Base-by-base conservation (phyloP, 2,888 invertebrate species). In the Diogma glabrata region DNA sequence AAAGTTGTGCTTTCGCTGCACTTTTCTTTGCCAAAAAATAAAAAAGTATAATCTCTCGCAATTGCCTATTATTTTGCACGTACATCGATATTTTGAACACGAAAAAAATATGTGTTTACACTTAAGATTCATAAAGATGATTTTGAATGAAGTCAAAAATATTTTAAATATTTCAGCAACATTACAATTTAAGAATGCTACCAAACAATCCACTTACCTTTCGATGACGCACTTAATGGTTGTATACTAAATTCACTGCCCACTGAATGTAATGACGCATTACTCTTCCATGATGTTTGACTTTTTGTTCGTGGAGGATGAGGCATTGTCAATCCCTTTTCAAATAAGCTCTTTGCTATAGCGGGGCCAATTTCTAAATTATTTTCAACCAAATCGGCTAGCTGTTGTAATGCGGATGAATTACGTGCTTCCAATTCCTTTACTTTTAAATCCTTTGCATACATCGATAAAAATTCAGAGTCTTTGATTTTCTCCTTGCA, bases 401-500 rank as follows among this genome's bases (percentile, higher is more conserved):
- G 61, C 46, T 75, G 70, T 57, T 79, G 76, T 3, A 81, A 61
- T 1, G 72, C 75, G 46, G 69, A 66, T 19, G 70, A 69, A 60
- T 81, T 82, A 14, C 75, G 72, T 53, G 78, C 76, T 60, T 75
- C 74, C n/a, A 80, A 58, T 58, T 79, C 78, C 16, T 75, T 71
- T 9, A 77, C 64, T 47, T 72, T 70, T 22, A 81, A 68, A 55
- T 82, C 80, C 59, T 70, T 72, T 76, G 66, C 65, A 51, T 59
- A 67, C 8, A 58, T 36, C 0, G 51, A 51, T 20, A 69, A 51
- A 51, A 58, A 67, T 1, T 65, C 62, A 1, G 51, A 51, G 49
- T 65, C 60, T 3, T 65, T 61, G 0, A 63, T 60, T 8, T 61
- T 59, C 30, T 65, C 61, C 12, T 59, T 62, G 4, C 64, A 56